Percentiles rank a stretch among this genome's conserved stretches.
Conservation (phyloP, 2,113 vertebrate genomes). For the Xenotilapia leptura region DNA sequence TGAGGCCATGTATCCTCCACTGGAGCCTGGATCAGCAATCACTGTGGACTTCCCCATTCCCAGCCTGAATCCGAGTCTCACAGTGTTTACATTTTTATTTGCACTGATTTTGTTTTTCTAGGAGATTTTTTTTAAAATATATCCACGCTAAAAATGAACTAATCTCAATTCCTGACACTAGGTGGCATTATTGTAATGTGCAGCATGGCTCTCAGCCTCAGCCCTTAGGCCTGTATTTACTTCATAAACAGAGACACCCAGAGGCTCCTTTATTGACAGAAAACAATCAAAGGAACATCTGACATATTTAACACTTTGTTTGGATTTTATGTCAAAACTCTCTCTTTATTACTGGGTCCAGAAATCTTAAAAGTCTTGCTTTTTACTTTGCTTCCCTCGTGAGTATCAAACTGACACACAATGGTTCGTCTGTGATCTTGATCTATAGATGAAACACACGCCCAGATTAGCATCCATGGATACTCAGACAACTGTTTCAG, state of each 20-base stretch:
- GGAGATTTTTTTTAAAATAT: neutral
- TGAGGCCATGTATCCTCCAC: neutral
- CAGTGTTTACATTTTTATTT: neutral
- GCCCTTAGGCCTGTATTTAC: neutral
- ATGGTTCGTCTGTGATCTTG: neutral
- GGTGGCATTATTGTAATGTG: neutral
- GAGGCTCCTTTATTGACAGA: neutral
- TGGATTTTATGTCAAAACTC: neutral
- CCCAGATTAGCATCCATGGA: neutral
- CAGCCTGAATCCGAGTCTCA: neutral
- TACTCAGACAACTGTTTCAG: neutral
- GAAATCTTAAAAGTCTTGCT: neutral
- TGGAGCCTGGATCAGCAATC: neutral
- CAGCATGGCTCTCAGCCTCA: neutral
- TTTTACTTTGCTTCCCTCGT: neutral
- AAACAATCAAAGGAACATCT: neutral
- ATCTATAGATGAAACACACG: neutral
- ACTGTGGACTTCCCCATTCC: slow-evolving; percentile 15
- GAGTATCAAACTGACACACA: neutral
- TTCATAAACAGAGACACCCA: neutral
- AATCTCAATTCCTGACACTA: neutral
- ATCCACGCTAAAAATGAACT: neutral
- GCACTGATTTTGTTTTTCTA: neutral
- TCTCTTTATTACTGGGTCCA: neutral
- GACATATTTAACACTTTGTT: neutral